Evolutionary conservation across 2,888 invertebrate species (phyloP), one percentile per base, ranked within the genome.

Genomic region (Heliconius charithonia): DNA sequence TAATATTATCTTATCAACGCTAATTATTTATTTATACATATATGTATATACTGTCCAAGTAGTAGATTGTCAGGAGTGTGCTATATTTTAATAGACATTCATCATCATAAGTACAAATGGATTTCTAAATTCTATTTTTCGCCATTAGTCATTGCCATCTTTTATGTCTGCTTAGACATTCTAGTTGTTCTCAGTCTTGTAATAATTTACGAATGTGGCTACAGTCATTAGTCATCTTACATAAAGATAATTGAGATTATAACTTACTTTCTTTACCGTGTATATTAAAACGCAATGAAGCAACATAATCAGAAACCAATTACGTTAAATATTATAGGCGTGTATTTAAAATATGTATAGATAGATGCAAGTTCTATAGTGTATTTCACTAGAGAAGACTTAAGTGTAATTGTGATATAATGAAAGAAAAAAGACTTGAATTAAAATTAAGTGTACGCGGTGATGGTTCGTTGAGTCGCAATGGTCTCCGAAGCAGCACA

Each of bases 391-490:
- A 37, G 51, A 69, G 37, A 45, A 66, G 67, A 73, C 29, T 65
- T 69, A 27, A 84, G 83, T 70, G 80, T 82, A 79, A 80, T 81
- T 81, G 81, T 84, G 69, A 81, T 84, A 92, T 81, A 81, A 95
- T 95, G 95, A 95, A 91, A 89, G 92, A 95, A 84, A 94, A 93
- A 89, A 92, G 93, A 89, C 86, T 95, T 56, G 92, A 95, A 90
- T 87, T 95, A 78, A 95, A 91, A 83, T 85, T 95, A 80, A 95
- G 93, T 85, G 95, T 95, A 79, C 92, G 94, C 63, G 94, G 95
- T 63, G 95, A 95, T 81, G 93, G 94, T 82, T 93, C 95, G 75
- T 84, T 95, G 81, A 90, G 89, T 80, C 89, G 95, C 69, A 92
- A 92, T 85, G 90, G 90, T 84, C 84, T 88, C 27, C 89, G 94